These are phyloP conservation scores for Gisinianus flammeolus DNA, from an alignment of 2,888 invertebrate species.

Conservation along the genomic window DNA sequence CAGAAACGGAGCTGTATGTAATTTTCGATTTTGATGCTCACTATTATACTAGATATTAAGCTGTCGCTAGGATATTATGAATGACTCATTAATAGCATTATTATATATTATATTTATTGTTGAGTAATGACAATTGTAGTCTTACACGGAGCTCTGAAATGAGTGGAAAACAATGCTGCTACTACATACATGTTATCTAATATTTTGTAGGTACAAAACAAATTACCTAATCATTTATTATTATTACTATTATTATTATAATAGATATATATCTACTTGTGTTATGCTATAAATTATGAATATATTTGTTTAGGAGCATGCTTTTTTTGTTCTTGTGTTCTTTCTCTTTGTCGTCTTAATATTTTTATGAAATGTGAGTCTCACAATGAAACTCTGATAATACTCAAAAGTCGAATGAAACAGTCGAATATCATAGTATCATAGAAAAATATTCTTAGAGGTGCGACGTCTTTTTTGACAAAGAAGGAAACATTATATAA, in stretches of 20 bases:
- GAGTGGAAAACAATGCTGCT: too few species aligned
- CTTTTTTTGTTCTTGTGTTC: not conserved
- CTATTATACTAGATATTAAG: not conserved
- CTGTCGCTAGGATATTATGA: too few species aligned
- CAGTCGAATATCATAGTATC: not conserved
- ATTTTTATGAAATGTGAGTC: conserved; percentile 1
- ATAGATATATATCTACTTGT: not conserved
- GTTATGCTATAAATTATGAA: not conserved
- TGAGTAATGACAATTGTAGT: too few species aligned
- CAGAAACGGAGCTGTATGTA: not conserved
- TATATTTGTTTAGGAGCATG: not conserved
- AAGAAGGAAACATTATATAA: not conserved
- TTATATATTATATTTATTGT: too few species aligned
- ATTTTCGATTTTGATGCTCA: not conserved
- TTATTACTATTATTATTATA: not conserved
- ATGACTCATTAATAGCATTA: not conserved
- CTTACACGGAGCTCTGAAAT: too few species aligned
- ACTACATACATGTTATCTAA: not conserved
- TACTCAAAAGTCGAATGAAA: conserved; percentile 13
- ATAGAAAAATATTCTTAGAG: not conserved
- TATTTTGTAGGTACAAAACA: not conserved
- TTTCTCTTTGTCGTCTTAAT: not conserved
- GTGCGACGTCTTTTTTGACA: not conserved
- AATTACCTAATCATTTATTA: not conserved
- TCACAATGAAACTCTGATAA: conserved; percentile 14